These are phyloP conservation scores for Drosophila recens DNA, from an alignment of 2,888 invertebrate genomes.

Conservation along the genomic window DNA sequence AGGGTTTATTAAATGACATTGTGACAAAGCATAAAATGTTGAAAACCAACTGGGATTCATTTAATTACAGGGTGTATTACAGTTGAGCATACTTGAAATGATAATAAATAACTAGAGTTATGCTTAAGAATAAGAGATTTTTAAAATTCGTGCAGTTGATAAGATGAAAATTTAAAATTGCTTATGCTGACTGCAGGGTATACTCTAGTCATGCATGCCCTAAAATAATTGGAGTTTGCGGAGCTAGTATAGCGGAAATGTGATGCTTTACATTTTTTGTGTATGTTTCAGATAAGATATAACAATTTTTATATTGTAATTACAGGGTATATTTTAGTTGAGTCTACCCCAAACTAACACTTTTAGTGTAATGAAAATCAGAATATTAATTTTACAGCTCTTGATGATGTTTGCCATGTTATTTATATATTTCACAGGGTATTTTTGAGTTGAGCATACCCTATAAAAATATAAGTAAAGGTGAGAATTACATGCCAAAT, in stretches of 20 bases:
- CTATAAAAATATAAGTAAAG: no score
- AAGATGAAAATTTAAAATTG: no score
- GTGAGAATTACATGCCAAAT: background rate
- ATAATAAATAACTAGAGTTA: background rate
- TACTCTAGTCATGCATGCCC: background rate
- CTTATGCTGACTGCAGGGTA: background rate
- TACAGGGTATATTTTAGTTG: background rate
- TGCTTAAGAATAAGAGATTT: background rate
- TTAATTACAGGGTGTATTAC: background rate
- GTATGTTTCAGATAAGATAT: background rate
- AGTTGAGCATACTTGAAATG: background rate
- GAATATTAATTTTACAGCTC: no score
- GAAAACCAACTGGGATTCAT: background rate
- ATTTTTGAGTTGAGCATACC: no score
- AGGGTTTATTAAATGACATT: conserved; percentile 33
- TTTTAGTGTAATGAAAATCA: no score
- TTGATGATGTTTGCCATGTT: no score
- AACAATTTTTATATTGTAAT: no score
- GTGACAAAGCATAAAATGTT: conserved; percentile 19
- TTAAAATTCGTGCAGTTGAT: no score
- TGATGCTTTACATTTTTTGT: no score
- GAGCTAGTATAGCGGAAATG: no score
- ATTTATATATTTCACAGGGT: no score
- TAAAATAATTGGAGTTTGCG: background rate
- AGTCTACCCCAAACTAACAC: background rate